Evolutionary conservation across 2,113 vertebrate genomes (phyloP).

Genomic region (Limnothrissa miodon): DNA sequence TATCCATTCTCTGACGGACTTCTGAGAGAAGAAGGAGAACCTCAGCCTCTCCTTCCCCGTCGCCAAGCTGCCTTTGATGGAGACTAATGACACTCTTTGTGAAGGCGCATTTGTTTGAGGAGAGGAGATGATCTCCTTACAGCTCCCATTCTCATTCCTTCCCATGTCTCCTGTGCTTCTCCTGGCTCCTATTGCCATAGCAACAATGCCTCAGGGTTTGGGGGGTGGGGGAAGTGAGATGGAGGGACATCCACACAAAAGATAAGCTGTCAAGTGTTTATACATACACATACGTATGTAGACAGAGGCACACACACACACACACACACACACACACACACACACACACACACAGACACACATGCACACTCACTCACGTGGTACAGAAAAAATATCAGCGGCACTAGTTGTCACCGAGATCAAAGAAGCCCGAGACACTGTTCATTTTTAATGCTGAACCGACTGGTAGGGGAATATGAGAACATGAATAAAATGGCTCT

Average conservation of each 20-base stretch:
- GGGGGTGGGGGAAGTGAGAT: slow-evolving; percentile 47
- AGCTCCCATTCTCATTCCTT: slow-evolving; percentile 63
- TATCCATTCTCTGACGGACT: background rate
- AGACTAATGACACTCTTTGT: background rate
- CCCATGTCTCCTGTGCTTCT: slow-evolving; percentile 57
- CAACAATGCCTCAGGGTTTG: slow-evolving; percentile 66
- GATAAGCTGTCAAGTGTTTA: slow-evolving; percentile 55
- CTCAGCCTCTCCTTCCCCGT: background rate
- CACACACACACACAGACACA: background rate
- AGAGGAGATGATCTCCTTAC: slow-evolving; percentile 58
- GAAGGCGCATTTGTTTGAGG: background rate
- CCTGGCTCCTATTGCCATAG: slow-evolving; percentile 66
- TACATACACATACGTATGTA: background rate
- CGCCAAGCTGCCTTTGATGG: background rate
- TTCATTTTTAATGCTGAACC: background rate
- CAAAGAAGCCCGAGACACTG: background rate
- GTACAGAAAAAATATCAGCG: background rate
- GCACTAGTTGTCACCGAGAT: slow-evolving; percentile 8
- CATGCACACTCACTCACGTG: background rate
- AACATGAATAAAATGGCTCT: background rate
- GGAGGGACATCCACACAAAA: slow-evolving; percentile 63
- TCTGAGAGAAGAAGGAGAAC: background rate
- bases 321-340: slow-evolving; percentile 14
- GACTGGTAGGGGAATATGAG: background rate
- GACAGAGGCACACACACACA: background rate